Base-by-base conservation (phyloP, 53 echinoderm and acorn worm species). In the Arbacia lixula region DNA sequence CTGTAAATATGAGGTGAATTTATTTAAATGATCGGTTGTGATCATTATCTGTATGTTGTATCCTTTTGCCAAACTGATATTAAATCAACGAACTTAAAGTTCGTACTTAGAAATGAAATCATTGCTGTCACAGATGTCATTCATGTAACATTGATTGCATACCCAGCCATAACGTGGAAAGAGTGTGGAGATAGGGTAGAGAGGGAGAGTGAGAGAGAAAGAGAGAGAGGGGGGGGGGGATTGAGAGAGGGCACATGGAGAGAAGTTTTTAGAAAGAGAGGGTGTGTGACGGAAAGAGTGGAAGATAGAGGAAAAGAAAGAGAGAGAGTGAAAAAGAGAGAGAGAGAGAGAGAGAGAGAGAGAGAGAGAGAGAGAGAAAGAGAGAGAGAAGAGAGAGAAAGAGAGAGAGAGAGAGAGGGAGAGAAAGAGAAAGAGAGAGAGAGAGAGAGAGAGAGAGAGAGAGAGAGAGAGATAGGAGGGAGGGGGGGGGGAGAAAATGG, bases 71-170 rank as follows among this genome's bases (percentile, higher is more conserved):
- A 69, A 69, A 66, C 22, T 66, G 19, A 24, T 10, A 22, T 36
- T 17, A 17, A 66, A 28, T 69, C 40, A 69, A 69, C 43, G 69
- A 41, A 43, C 69, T 69, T 29, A 46, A 42, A 69, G 69, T 43
- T 69, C 12, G 12, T 20, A 69, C 40, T 31, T 10, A n/a, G n/a
- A n/a, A n/a, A n/a, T n/a, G n/a, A n/a, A n/a, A n/a, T n/a, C n/a
- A n/a, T n/a, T n/a, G n/a, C n/a, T n/a, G n/a, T n/a, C n/a, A n/a
- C n/a, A n/a, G n/a, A n/a, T n/a, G n/a, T n/a, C n/a, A n/a, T n/a
- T n/a, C n/a, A n/a, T n/a, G n/a, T n/a, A n/a, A n/a, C n/a, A n/a
- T n/a, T n/a, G n/a, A n/a, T n/a, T n/a, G n/a, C n/a, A n/a, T n/a
- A n/a, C n/a, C n/a, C n/a, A n/a, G n/a, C n/a, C n/a, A n/a, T n/a